A percentile compares a stretch with the other conserved stretches of the same genome.
These are phyloP conservation scores for Drosophila cognata DNA, from an alignment of 2,888 invertebrate genomes.

Conservation along the genomic window DNA sequence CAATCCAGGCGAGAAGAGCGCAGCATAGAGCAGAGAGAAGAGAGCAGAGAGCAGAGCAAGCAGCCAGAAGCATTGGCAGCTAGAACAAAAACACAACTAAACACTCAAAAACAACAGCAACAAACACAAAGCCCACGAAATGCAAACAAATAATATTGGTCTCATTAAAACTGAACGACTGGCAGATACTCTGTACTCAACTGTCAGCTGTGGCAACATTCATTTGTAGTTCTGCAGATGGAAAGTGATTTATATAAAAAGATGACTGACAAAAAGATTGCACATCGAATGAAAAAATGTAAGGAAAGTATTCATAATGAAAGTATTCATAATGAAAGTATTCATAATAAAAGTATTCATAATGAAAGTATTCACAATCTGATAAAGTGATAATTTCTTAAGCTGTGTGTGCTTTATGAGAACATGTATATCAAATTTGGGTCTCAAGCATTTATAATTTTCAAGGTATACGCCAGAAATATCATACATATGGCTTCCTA, in stretches of 20 bases:
- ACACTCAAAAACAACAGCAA: slow-evolving; percentile 48
- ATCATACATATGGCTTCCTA: no score
- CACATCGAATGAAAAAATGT: rapidly evolving
- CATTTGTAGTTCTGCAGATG: not conserved
- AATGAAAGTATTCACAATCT: not conserved
- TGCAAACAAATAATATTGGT: not conserved
- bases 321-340: no score
- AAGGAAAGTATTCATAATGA: no score
- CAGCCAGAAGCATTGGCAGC: slow-evolving; percentile 22
- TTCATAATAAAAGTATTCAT: no score
- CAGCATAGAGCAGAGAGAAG: not conserved
- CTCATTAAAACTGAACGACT: not conserved
- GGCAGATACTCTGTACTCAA: not conserved
- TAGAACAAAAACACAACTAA: slow-evolving; percentile 51
- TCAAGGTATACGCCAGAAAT: no score
- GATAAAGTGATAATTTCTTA: not conserved
- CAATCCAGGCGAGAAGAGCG: not conserved
- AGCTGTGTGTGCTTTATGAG: no score
- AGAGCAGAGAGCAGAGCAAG: not conserved
- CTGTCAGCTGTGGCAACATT: not conserved
- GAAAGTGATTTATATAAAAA: not conserved
- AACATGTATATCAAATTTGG: not conserved
- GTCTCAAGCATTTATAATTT: no score
- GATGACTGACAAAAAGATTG: not conserved
- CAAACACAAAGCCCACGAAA: slow-evolving; percentile 5